phyloP scores from a whole-genome alignment of 2,113 vertebrate species.

The Pelvicachromis taeniatus region DNA sequence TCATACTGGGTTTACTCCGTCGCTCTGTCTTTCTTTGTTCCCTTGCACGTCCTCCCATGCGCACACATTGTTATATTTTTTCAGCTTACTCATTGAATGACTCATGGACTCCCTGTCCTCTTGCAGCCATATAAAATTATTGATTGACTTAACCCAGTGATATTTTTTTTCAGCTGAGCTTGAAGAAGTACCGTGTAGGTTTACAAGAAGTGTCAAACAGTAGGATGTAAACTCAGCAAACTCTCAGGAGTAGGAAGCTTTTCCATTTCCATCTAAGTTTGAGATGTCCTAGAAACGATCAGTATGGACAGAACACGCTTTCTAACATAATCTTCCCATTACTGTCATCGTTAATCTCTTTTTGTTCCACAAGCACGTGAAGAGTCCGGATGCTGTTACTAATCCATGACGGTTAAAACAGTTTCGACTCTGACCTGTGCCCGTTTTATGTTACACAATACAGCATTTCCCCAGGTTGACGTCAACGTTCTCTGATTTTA shows the following conservation, averaged over 20 bases:
- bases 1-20: not conserved
- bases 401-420: not conserved
- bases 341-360: not conserved
- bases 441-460: not conserved
- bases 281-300: not conserved
- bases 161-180: not conserved
- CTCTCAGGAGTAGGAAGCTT: not conserved
- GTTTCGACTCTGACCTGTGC: not conserved
- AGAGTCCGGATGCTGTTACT: not conserved
- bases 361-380: not conserved
- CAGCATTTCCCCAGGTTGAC: not conserved
- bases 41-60: not conserved
- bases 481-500: not conserved
- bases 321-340: not conserved
- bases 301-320: not conserved
- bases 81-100: not conserved
- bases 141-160: not conserved
- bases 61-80: not conserved
- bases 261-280: not conserved
- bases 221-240: not conserved
- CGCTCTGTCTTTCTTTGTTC: not conserved
- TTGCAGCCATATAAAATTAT: not conserved
- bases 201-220: not conserved
- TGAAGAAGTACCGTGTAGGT: not conserved
- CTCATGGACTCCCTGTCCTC: not conserved